These are phyloP conservation scores for Nomada lathburiana DNA, from an alignment of 2,888 invertebrate species.

Conservation along the genomic window DNA sequence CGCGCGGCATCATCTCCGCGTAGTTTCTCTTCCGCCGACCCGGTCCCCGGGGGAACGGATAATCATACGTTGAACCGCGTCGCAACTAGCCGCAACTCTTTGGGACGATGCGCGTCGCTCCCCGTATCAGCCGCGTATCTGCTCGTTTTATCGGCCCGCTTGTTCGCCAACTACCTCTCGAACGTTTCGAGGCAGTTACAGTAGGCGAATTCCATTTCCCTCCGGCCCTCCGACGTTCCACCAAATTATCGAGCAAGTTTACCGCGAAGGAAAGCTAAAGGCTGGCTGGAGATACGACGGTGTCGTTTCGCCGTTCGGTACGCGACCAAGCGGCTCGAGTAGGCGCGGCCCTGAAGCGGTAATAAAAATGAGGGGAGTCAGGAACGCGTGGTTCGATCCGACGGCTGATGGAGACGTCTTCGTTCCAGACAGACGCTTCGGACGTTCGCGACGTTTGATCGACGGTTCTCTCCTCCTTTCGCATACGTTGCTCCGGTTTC, in stretches of 20 bases:
- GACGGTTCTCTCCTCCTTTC: slow-evolving; percentile 73
- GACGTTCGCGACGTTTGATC: slow-evolving; percentile 77
- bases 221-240: slow-evolving; percentile 3
- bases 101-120: slow-evolving; percentile 53
- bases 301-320: background rate
- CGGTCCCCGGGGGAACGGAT: slow-evolving; percentile 77
- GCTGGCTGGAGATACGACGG: background rate
- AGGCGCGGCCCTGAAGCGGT: slow-evolving; percentile 68
- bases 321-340: slow-evolving; percentile 36
- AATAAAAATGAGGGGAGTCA: slow-evolving; percentile 75
- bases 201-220: slow-evolving; percentile 19
- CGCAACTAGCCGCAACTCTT: slow-evolving; percentile 68
- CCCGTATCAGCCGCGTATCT: slow-evolving; percentile 51
- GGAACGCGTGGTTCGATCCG: slow-evolving; percentile 73
- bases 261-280: background rate
- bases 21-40: slow-evolving; percentile 46
- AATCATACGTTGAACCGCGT: slow-evolving; percentile 79
- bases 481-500: slow-evolving; percentile 62
- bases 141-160: slow-evolving; percentile 66
- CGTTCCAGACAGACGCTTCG: slow-evolving; percentile 75
- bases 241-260: background rate
- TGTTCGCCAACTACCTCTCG: slow-evolving; percentile 53
- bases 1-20: slow-evolving; percentile 51
- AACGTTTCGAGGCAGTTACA: slow-evolving; percentile 1
- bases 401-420: slow-evolving; percentile 80